Percentiles rank a stretch among this genome's conserved stretches.
Evolutionary conservation across 2,797 vertebrate species (phyloP).

Genomic region (Telmatherina bonti): DNA sequence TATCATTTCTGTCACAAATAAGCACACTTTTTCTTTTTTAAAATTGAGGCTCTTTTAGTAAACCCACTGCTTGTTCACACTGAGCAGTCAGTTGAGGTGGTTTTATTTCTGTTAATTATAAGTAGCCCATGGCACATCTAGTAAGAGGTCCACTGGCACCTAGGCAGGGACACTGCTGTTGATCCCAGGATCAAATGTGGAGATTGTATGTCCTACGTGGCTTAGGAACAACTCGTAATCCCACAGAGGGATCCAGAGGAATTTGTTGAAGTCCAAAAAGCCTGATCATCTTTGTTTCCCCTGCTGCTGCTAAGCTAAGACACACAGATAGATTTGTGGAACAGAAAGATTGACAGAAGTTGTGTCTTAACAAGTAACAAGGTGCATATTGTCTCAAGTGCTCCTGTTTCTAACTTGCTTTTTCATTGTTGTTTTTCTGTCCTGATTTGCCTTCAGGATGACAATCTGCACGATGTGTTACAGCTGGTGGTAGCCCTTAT

Average conservation of each 20-base stretch:
- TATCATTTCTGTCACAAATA: neutral
- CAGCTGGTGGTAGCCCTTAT: conserved; percentile 97
- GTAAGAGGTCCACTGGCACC: neutral
- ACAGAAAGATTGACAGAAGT: neutral
- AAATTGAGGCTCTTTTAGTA: too few species aligned
- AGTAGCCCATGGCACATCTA: neutral
- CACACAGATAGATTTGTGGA: neutral
- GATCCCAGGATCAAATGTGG: neutral
- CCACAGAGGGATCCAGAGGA: neutral
- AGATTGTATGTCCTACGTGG: neutral
- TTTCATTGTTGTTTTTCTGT: conserved; percentile 2
- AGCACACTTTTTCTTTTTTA: neutral
- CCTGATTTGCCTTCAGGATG: conserved; percentile 84
- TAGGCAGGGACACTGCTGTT: neutral
- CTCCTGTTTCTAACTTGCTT: neutral
- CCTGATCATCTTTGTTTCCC: neutral
- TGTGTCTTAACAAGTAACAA: conserved; percentile 11
- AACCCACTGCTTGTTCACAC: neutral
- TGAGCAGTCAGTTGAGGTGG: neutral
- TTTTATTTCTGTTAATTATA: too few species aligned
- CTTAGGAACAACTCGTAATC: neutral
- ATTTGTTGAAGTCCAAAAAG: neutral
- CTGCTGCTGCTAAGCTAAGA: neutral
- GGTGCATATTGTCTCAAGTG: neutral
- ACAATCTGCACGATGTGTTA: conserved; percentile 96